Conservation (phyloP, 2,113 vertebrate species). For the Nothocercus julius region DNA sequence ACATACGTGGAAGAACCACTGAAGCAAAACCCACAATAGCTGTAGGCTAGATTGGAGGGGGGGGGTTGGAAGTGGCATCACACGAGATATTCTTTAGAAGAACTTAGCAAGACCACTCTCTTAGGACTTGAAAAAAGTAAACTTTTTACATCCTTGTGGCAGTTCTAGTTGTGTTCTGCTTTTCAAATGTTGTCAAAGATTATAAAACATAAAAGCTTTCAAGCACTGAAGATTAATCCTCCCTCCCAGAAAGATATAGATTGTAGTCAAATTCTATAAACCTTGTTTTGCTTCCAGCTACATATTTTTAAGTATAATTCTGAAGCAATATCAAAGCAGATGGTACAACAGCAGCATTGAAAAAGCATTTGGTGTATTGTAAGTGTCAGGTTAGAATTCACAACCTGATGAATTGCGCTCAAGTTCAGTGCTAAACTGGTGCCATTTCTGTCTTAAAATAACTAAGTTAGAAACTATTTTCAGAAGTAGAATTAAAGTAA, state of each 20-base stretch:
- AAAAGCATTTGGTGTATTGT: conserved; percentile 73
- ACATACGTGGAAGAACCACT: not conserved
- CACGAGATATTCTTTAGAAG: conserved; percentile 35
- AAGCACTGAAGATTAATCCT: conserved; percentile 84
- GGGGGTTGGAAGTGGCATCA: not conserved
- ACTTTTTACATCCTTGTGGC: conserved; percentile 69
- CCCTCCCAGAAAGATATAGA: conserved; percentile 79
- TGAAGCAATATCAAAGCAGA: conserved; percentile 71
- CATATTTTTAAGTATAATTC: conserved; percentile 80
- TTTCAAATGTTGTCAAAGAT: conserved; percentile 81
- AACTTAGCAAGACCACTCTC: conserved; percentile 2
- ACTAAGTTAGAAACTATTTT: conserved; percentile 66
- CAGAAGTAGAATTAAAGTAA: conserved; percentile 78
- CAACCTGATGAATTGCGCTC: conserved; percentile 74
- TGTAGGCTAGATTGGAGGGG: not conserved
- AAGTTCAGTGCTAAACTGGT: conserved; percentile 63
- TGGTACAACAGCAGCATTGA: conserved; percentile 70
- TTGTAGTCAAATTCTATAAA: conserved; percentile 83
- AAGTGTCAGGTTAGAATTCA: conserved; percentile 80
- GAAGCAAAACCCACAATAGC: not conserved
- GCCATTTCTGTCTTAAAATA: conserved; percentile 75
- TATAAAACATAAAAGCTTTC: conserved; percentile 80
- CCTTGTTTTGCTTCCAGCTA: conserved; percentile 73
- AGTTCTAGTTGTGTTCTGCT: conserved; percentile 63
- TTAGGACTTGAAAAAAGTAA: conserved; percentile 51